Conservation (phyloP, 2,888 invertebrate genomes). For the Aleiodes testaceus region DNA sequence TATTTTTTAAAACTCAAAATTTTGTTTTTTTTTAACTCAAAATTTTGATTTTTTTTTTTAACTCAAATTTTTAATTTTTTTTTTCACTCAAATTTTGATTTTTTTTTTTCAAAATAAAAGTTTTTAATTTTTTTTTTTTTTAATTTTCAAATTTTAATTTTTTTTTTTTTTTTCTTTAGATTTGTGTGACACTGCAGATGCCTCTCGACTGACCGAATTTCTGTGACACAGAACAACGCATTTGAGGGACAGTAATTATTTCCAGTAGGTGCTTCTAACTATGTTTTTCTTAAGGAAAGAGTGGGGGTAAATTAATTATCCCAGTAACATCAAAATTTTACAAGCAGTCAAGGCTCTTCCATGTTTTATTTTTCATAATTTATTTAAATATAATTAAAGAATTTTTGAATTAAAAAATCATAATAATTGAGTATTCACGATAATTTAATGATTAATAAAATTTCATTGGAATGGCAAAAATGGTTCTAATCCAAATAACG, state of each 20-base stretch:
- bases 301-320: too few relatives aligned
- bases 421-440: slow-evolving; percentile 8
- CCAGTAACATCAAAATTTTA: too few relatives aligned
- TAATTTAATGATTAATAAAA: slow-evolving; percentile 29
- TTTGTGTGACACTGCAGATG: slow-evolving; percentile 29
- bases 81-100: not conserved
- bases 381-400: not conserved
- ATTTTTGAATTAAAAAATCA: slow-evolving; percentile 31
- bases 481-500: too few relatives aligned
- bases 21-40: too few relatives aligned
- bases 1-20: too few relatives aligned
- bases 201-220: slow-evolving; percentile 51
- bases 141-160: too few relatives aligned
- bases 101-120: too few relatives aligned
- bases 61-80: slow-evolving; percentile 38
- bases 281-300: not conserved
- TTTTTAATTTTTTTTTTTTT: too few relatives aligned
- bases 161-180: not conserved
- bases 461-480: not conserved
- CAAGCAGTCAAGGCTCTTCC: not conserved
- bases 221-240: slow-evolving; percentile 49
- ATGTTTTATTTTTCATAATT: not conserved
- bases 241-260: slow-evolving; percentile 62
- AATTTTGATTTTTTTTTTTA: too few relatives aligned
- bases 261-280: slow-evolving; percentile 51